These are phyloP conservation scores for Rhincodon typus DNA, from an alignment of 2,797 vertebrate species.

Conservation along the genomic window DNA sequence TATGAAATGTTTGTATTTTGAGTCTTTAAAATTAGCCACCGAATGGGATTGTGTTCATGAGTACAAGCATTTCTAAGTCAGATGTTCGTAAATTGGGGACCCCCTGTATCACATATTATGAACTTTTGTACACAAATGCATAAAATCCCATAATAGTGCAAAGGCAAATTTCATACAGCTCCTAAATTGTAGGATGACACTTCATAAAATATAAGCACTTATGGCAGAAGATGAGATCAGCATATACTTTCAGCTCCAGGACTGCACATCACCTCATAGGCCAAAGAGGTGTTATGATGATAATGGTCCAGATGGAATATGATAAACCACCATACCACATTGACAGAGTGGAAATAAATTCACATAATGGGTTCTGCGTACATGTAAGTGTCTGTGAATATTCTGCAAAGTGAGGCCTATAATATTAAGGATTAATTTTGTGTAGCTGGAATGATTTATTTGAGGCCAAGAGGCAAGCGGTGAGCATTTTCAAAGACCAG, in stretches of 20 bases:
- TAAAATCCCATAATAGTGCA: neutral
- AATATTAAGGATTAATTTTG: slow-evolving; percentile 31
- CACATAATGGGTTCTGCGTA: neutral
- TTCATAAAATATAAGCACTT: neutral
- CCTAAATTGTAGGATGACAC: neutral
- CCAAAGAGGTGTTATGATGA: neutral
- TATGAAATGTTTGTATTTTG: no score
- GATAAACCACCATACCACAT: neutral
- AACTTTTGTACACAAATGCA: neutral
- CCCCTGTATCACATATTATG: neutral
- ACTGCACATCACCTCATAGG: neutral
- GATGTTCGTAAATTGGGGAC: no score
- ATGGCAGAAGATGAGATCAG: neutral
- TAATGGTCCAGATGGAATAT: neutral
- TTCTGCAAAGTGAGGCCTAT: neutral
- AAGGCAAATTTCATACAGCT: neutral
- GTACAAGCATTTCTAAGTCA: no score
- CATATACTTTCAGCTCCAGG: neutral
- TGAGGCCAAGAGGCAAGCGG: neutral
- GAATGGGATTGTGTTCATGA: no score
- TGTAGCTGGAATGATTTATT: slow-evolving; percentile 25
- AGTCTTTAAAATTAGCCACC: no score
- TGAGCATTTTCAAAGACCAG: slow-evolving; percentile 2
- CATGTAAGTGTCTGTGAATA: neutral
- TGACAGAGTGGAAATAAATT: neutral